These are phyloP conservation scores for Opisthograptis luteolata DNA, from an alignment of 2,888 invertebrate genomes.

Conservation along the genomic window DNA sequence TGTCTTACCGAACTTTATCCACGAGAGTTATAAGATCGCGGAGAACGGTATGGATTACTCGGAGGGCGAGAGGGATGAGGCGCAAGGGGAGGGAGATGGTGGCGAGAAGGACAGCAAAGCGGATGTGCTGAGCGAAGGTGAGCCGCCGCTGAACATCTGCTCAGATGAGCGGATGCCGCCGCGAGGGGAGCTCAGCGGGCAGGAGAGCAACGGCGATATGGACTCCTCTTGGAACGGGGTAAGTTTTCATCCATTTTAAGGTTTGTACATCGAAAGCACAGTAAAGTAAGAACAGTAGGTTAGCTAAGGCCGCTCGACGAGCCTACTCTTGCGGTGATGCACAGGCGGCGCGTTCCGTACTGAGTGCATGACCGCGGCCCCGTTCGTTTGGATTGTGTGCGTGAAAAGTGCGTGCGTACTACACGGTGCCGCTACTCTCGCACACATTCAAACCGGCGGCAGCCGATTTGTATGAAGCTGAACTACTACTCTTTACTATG, in stretches of 20 bases:
- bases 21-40: conserved; percentile 76
- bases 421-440: too few relatives aligned
- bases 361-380: too few relatives aligned
- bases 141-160: conserved; percentile 87
- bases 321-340: too few relatives aligned
- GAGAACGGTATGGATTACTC: conserved; percentile 64
- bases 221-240: conserved; percentile 91
- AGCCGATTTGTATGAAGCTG: too few relatives aligned
- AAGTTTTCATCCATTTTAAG: conserved; percentile 49
- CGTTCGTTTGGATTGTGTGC: too few relatives aligned
- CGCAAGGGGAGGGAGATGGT: conserved; percentile 47
- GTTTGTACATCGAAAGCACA: neutral
- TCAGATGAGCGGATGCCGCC: conserved; percentile 95
- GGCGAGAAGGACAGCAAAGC: conserved; percentile 68
- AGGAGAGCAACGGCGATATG: conserved; percentile 93
- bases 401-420: too few relatives aligned
- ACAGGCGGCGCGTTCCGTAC: too few relatives aligned
- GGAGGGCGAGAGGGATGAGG: conserved; percentile 53
- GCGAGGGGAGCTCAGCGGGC: conserved; percentile 93
- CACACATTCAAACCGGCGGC: too few relatives aligned
- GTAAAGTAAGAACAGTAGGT: neutral
- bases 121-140: conserved; percentile 68
- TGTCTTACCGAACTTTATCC: conserved; percentile 75
- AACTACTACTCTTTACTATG: too few relatives aligned
- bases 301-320: too few relatives aligned